Conservation (phyloP, 2,113 vertebrate genomes). For the Lophura nycthemera region DNA sequence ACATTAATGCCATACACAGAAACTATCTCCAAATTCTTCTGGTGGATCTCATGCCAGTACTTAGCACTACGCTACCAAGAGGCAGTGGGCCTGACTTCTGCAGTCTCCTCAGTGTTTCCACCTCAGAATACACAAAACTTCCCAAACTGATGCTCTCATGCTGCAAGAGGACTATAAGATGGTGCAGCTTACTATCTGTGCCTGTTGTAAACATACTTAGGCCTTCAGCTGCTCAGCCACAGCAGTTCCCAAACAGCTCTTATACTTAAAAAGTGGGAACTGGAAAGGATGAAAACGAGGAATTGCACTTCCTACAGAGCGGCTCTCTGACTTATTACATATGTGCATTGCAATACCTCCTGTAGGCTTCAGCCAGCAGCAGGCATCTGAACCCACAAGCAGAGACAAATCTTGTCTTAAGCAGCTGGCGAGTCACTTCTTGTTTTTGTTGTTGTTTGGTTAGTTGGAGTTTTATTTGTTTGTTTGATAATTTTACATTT, state of each 20-base stretch:
- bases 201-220: background rate
- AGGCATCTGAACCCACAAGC: background rate
- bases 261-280: background rate
- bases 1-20: background rate
- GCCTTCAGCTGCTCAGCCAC: background rate
- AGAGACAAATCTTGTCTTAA: background rate
- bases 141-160: background rate
- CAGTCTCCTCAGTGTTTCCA: background rate
- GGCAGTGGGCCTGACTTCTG: background rate
- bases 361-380: background rate
- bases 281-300: background rate
- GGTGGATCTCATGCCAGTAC: background rate
- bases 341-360: background rate
- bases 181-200: rapidly evolving
- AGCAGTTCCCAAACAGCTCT: background rate
- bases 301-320: background rate
- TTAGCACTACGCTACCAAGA: background rate
- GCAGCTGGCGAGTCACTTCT: background rate
- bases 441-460: no score
- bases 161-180: background rate
- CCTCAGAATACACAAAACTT: background rate
- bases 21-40: background rate
- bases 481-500: background rate
- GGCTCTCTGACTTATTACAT: background rate
- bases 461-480: background rate